Evolutionary conservation across 2,797 vertebrate genomes (phyloP).

Genomic region (Ambastaia sidthimunki): DNA sequence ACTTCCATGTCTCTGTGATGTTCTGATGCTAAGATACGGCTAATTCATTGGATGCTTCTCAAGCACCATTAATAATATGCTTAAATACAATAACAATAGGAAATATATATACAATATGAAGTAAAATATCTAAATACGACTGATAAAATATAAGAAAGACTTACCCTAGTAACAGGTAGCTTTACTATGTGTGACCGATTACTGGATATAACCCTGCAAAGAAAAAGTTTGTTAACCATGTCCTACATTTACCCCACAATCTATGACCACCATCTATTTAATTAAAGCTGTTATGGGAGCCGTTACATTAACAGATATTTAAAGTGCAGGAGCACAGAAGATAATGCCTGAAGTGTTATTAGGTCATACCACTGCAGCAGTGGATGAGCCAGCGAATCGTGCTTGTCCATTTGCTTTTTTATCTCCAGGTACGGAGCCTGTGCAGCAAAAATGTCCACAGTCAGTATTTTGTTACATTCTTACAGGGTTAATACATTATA

Average conservation of each 20-base stretch:
- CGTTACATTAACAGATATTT: slow-evolving; percentile 22
- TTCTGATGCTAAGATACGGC: too few species aligned
- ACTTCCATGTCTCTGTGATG: too few species aligned
- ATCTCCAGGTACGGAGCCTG: slow-evolving; percentile 92
- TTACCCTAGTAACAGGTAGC: slow-evolving; percentile 88
- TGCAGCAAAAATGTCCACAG: slow-evolving; percentile 49
- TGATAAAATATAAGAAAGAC: slow-evolving; percentile 60
- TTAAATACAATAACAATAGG: too few species aligned
- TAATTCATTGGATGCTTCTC: too few species aligned
- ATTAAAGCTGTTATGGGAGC: slow-evolving; percentile 17
- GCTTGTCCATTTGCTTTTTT: slow-evolving; percentile 94
- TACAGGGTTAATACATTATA: background rate
- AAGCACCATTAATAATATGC: too few species aligned
- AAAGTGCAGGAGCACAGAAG: background rate
- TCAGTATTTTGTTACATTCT: background rate
- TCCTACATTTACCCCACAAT: slow-evolving; percentile 9
- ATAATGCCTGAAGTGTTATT: slow-evolving; percentile 21
- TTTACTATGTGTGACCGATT: slow-evolving; percentile 93
- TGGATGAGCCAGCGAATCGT: slow-evolving; percentile 88
- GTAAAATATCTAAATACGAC: too few species aligned
- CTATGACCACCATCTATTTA: background rate
- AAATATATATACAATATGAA: too few species aligned
- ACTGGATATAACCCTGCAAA: slow-evolving; percentile 90
- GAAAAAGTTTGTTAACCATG: slow-evolving; percentile 50
- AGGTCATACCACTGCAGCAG: slow-evolving; percentile 85